A percentile compares a stretch with the other conserved stretches of the same genome.
phyloP scores from a whole-genome alignment of 2,113 vertebrate species.

The Poeciliopsis prolifica region DNA sequence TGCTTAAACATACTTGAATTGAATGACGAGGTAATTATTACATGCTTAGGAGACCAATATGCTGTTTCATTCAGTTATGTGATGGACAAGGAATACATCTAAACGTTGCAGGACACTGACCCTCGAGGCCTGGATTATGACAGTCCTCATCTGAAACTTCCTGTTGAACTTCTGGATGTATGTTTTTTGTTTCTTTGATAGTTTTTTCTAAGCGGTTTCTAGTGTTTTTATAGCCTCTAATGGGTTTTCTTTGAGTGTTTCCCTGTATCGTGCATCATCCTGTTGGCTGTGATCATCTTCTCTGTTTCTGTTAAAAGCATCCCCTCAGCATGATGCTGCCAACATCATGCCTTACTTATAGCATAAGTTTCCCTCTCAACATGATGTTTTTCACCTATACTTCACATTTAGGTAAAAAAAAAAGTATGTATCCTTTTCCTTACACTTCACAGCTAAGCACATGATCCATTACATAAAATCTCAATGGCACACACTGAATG shows the following conservation, averaged over 20 bases:
- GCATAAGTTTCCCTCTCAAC: too few relatives aligned
- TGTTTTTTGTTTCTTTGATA: background rate
- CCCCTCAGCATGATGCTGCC: background rate
- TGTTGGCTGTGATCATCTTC: background rate
- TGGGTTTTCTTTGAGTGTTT: background rate
- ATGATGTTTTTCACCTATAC: background rate
- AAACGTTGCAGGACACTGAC: background rate
- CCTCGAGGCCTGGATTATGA: background rate
- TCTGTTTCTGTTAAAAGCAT: background rate
- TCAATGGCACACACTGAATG: background rate
- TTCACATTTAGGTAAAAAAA: background rate
- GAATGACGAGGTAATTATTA: background rate
- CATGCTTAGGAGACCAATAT: background rate
- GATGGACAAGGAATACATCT: background rate
- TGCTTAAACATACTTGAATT: background rate
- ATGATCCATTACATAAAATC: background rate
- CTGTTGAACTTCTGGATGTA: background rate
- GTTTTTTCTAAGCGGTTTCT: background rate
- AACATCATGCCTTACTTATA: background rate
- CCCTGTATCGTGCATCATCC: background rate
- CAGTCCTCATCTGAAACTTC: background rate
- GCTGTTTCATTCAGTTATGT: background rate
- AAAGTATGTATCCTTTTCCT: background rate
- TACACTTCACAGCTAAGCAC: too few relatives aligned
- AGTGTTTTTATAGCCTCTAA: background rate